phyloP scores from a whole-genome alignment of 2,888 invertebrate genomes.

The Xylota segnis region DNA sequence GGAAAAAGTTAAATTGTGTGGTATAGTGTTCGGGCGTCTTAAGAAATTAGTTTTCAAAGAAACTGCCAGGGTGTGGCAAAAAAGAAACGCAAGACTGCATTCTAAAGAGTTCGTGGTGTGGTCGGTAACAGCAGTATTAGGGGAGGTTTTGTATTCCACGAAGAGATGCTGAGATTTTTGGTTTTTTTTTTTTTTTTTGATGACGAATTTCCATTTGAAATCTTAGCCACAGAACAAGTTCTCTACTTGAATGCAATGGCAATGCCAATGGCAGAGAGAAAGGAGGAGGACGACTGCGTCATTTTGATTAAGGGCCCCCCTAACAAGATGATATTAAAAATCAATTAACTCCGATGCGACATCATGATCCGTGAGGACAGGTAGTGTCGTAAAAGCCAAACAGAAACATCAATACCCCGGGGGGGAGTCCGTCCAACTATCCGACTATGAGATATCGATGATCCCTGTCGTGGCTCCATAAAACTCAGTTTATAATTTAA shows the following conservation, averaged over 20 bases:
- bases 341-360: constrained; percentile 60
- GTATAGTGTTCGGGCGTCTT: constrained; percentile 78
- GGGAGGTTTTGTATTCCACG: constrained; percentile 16
- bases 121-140: constrained; percentile 26
- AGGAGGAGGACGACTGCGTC: constrained; percentile 13
- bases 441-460: constrained; percentile 41
- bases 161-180: constrained; percentile 42
- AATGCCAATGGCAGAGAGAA: constrained; percentile 1
- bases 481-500: constrained; percentile 68
- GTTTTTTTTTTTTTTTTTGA: too few relatives aligned
- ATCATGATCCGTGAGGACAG: constrained; percentile 55
- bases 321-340: constrained; percentile 66
- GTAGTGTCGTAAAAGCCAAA: constrained; percentile 53
- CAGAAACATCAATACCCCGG: constrained; percentile 37
- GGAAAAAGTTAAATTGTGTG: constrained; percentile 79
- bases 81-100: constrained; percentile 48
- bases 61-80: constrained; percentile 48
- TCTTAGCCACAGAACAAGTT: constrained; percentile 8
- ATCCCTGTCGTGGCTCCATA: constrained; percentile 50
- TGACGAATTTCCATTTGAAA: constrained; percentile 51
- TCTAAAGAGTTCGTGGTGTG: constrained; percentile 56
- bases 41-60: constrained; percentile 78
- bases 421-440: too few relatives aligned
- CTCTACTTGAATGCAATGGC: constrained; percentile 9
- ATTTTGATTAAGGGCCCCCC: constrained; percentile 45